Evolutionary conservation across 2,113 vertebrate genomes (phyloP).

Genomic region (Acanthochromis polyacanthus): DNA sequence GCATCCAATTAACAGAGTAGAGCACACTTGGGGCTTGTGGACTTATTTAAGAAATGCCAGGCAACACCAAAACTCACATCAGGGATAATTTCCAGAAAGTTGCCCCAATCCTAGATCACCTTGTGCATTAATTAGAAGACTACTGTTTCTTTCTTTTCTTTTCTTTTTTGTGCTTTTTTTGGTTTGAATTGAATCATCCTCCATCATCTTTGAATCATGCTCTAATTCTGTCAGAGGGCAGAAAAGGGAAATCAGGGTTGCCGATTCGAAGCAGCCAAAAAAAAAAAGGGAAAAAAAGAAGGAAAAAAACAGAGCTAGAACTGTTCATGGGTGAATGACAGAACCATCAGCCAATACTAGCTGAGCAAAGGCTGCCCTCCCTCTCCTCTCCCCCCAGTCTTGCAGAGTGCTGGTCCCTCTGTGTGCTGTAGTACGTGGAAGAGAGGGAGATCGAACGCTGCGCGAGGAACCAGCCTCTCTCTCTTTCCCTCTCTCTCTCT

Average conservation of each 20-base stretch:
- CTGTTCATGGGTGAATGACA: conserved; percentile 66
- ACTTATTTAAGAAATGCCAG: no score
- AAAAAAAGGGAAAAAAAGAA: background rate
- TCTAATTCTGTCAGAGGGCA: conserved; percentile 57
- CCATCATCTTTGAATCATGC: conserved; percentile 45
- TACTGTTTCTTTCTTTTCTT: background rate
- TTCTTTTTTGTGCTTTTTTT: no score
- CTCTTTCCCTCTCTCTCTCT: conserved; percentile 36
- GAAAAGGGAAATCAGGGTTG: conserved; percentile 25
- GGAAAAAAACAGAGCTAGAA: conserved; percentile 66
- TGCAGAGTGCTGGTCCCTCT: conserved; percentile 73
- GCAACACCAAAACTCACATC: no score
- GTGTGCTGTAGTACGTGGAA: conserved; percentile 66
- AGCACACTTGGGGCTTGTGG: no score
- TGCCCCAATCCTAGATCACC: no score
- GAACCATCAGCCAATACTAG: conserved; percentile 72
- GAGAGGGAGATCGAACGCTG: conserved; percentile 74
- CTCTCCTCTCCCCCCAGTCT: conserved; percentile 12
- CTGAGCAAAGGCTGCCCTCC: conserved; percentile 47
- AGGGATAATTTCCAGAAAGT: no score
- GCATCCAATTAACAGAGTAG: no score
- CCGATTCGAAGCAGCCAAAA: conserved; percentile 39
- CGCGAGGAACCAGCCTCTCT: conserved; percentile 56
- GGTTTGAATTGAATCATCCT: conserved; percentile 25
- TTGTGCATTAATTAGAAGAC: conserved; percentile 20